Evolutionary conservation across 2,888 invertebrate genomes (phyloP), one percentile per base, ranked within the genome.

Genomic region (Cephus runcator): DNA sequence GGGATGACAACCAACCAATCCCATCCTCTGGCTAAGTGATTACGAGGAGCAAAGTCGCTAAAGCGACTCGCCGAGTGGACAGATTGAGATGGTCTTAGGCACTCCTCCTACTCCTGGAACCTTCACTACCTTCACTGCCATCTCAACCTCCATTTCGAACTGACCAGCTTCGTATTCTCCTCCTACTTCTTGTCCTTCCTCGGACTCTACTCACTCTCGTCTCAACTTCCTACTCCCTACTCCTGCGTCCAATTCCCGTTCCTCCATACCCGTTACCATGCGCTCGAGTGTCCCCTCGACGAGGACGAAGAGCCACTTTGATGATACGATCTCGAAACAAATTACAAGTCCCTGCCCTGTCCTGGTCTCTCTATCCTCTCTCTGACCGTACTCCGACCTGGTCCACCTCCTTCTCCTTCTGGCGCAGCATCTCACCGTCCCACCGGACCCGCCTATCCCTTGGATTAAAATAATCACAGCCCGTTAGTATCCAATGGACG

Each of bases 271-370:
- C 78, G 79, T 82, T 79, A 79, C 81, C 79, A 81, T 78, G 76
- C 78, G 78, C 69, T 79, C 79, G 84, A 86, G 84, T 84, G 82
- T 83, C 85, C 83, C 83, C 79, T 82, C 85, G 83, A 82, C 83
- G 85, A 86, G 85, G 85, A 87, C 85, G 86, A 87, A 85, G 85
- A 88, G 87, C 88, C 88, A 89, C 90, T 89, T 89, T 88, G 88
- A 87, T 87, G 90, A 91, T 91, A 90, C 86, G 86, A 91, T 91
- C 91, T 91, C 87, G 88, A 88, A 90, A 90, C 89, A 89, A 91
- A 90, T 91, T 90, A 87, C 90, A 85, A 87, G 85, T 85, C 84
- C 83, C 84, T 85, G 81, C 81, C 73, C 79, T 80, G 79, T 80
- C 81, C 81, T 78, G 30, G 69, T 33, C 33, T 71, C 31, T 31